Evolutionary conservation across 2,797 vertebrate species (phyloP).

Genomic region (Malacoraja senta): DNA sequence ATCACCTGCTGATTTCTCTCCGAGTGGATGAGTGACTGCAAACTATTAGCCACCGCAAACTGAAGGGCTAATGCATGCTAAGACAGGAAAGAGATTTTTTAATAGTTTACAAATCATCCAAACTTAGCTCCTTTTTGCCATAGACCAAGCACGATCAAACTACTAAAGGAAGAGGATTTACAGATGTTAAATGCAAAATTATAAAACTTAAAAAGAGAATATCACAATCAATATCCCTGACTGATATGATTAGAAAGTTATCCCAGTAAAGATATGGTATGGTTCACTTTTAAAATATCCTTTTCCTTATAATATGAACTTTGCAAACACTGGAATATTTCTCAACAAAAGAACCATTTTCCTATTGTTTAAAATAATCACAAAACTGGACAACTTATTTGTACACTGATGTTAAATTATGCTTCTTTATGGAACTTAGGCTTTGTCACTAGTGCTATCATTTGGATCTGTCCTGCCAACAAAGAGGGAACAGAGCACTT

Average conservation of each 20-base stretch:
- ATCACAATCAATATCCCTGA: background rate
- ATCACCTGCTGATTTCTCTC: conserved; percentile 94
- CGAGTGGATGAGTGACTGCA: conserved; percentile 84
- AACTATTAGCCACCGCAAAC: conserved; percentile 84
- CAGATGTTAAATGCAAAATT: background rate
- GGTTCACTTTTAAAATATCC: background rate
- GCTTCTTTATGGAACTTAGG: background rate
- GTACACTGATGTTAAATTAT: background rate
- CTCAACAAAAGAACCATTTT: background rate
- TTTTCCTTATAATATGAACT: background rate
- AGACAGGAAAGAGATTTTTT: background rate
- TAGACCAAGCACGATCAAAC: background rate
- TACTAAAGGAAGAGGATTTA: background rate
- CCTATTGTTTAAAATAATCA: background rate
- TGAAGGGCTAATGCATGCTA: conserved; percentile 92
- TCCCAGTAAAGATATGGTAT: background rate
- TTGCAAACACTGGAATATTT: background rate
- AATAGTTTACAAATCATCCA: conserved; percentile 2
- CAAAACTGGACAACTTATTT: background rate
- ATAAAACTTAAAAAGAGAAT: background rate
- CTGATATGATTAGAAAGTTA: background rate
- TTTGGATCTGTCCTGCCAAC: background rate
- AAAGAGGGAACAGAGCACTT: background rate
- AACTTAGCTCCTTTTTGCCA: background rate
- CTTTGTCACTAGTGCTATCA: background rate